Evolutionary conservation across 2,797 vertebrate species (phyloP), one percentile per base, ranked within the genome.

Genomic region (Tragelaphus eurycerus): DNA sequence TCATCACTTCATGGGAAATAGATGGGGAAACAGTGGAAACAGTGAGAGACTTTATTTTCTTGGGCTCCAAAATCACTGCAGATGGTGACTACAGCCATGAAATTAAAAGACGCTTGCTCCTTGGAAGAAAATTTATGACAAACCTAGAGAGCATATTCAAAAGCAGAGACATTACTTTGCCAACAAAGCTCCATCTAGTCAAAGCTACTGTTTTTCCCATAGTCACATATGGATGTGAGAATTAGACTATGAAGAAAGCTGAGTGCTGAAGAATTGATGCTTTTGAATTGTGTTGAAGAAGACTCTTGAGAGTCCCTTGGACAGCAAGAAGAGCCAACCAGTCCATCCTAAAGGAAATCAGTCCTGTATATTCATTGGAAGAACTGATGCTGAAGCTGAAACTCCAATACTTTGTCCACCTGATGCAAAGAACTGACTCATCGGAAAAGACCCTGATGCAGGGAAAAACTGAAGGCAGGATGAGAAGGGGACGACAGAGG

Each of bases 251-350:
- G 17, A 67, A 67, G 64, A 67, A 67, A 12, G n/a, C 64, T 67
- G 17, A 67, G 64, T 0, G 0, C n/a, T 1, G 2, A 67, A 12
- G n/a, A 34, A 34, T 21, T 67, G 64, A 67, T 67, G 64, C n/a
- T 34, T 67, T 67, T 34, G 64, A 34, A 67, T 0, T 67, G 64
- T 67, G 17, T 67, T 67, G 17, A n/a, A 34, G 2, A 67, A 34
- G n/a, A 67, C n/a, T 67, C 4, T 67, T 34, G 4, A 67, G 64
- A 19, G 16, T 34, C 17, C n/a, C 1, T 21, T 11, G 17, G 64
- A 67, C 9, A 0, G n/a, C n/a, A 67, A 67, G n/a, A 17, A 34
- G 17, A 34, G 21, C 17, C n/a, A 67, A 67, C 17, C 9, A 34
- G 64, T 38, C n/a, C 17, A 34, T 5, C 64, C n/a, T 38, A 34